Base-by-base conservation (phyloP, 2,113 vertebrate species). In the Lamprologus callipterus region DNA sequence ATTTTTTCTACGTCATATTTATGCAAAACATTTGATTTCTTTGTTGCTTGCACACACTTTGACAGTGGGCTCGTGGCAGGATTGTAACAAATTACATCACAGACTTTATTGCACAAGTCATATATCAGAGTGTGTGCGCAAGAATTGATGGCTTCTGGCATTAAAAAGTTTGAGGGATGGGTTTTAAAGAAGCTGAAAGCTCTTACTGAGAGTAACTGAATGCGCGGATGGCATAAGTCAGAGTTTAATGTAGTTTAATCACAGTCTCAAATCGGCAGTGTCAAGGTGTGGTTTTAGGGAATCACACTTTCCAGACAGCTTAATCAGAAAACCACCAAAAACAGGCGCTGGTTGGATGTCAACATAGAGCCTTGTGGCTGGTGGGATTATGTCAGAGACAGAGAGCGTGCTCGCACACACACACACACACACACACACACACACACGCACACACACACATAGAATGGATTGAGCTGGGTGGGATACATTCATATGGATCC, bases 311-410 rank as follows among this genome's bases (percentile, higher is more conserved):
- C 35, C 33, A 53, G 73, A 89, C 83, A 60, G 53, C 85, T 93
- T 83, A 84, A 84, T 93, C 87, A 90, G 82, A 89, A 84, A 87
- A 73, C 80, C 88, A 89, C 81, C 45, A 47, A 85, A 86, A 75
- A 55, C 19, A 21, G 40, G 16, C 1, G 8, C 85, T 82, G 88
- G 89, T 82, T 92, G 75, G 49, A 86, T 88, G 84, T 89, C 83
- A 87, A 91, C 87, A 88, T 90, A 6, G 31, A 33, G 65, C 40
- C 58, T 87, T 86, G 86, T 84, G 35, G 81, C 70, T 81, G 49
- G 54, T 88, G 60, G 75, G 85, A 87, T 94, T 88, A 85, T 91
- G 81, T 82, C 84, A 73, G 28, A 89, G 40, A 73, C 84, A 75
- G 23, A 83, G 19, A 51, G 12, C 2, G 1, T 70, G 19, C 80